Base-by-base conservation (phyloP, 2,888 invertebrate species). In the Tromatobia lineatoria region DNA sequence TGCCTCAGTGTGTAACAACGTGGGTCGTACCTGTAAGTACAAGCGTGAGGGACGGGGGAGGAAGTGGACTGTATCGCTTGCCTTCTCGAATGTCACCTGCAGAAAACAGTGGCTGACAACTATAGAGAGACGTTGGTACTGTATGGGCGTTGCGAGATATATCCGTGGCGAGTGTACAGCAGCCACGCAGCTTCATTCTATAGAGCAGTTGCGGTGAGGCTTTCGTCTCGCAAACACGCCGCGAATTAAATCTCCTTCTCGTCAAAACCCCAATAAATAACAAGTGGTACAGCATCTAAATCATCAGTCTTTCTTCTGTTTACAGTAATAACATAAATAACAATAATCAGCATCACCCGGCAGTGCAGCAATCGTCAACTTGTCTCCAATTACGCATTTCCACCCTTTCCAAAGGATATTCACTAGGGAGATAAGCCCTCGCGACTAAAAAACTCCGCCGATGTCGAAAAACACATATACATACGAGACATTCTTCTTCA, bases 1-100 rank as follows among this genome's bases (percentile, higher is more conserved):
- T 78, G 45, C 20, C 47, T 42, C 10, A 11, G 15, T 57, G 25
- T 34, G 38, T 38, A 47, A 50, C 34, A 38, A 34, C 38, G 70
- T 70, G 70, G 59, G 70, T 61, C 18, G 57, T 50, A 42, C 29
- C 2, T 38, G 38, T 64, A 76, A 54, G 52, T 45, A 57, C 70
- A 42, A 64, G 59, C 25, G 38, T 38, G 57, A 59, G 38, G n/a
- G 38, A 61, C 29, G n/a, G 64, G 38, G 38, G 38, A 66, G 42
- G 61, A 64, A 45, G 70, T 52, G 69, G 70, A 70, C 64, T 64
- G 42, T 38, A 64, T 67, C 66, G 52, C 13, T 73, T 25, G 69
- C 74, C 77, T 78, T 75, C 84, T 84, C 84, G 70, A 75, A 71
- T 84, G 77, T 84, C 84, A 71, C 61, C 64, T 69, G 75, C 70